Evolutionary conservation across 2,113 vertebrate genomes (phyloP), one percentile per base, ranked within the genome.

Genomic region (Proteles cristata): DNA sequence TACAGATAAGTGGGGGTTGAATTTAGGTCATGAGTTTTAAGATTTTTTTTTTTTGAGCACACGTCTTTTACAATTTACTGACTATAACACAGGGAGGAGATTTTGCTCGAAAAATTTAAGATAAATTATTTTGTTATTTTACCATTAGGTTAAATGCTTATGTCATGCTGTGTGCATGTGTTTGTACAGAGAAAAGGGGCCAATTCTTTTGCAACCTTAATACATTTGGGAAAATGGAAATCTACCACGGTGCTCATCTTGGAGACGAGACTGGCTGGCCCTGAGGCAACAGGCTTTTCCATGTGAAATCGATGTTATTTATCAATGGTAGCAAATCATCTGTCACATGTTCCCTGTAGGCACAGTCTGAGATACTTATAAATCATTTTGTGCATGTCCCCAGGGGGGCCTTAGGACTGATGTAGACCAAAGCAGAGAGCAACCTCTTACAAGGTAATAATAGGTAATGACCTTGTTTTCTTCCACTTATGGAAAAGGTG

Each of bases 361-460:
- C 11, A 1, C 1, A 1, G 4, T 35, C 7, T 17, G 45, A 31
- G 25, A 8, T 2, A n/a, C 66, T 50, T 5, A 4, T 17, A 48
- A 17, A 58, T 21, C 33, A 63, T 11, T 39, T 35, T 11, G 1
- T 4, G 11, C 10, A 1, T 35, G 43, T 26, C 63, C 17, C 10
- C 48, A 4, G 0, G 35, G 35, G 19, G 12, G 16, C 19, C 21
- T 35, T 14, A 31, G 39, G 6, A 5, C 33, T 16, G 11, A 28
- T 11, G 0, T 16, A 15, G 33, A 39, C 81, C 61, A 71, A 35
- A 77, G 39, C 26, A 48, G 55, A 82, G 43, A 66, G 5, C 31
- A 65, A 5, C 8, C 0, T 81, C 7, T 45, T 65, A 31, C 28
- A 80, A 7, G 45, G 9, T 81, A 71, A 48, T 66, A 53, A 1